A percentile compares a stretch with the other conserved stretches of the same genome.
phyloP scores from a whole-genome alignment of 2,113 vertebrate genomes.

The Cisticola juncidis region DNA sequence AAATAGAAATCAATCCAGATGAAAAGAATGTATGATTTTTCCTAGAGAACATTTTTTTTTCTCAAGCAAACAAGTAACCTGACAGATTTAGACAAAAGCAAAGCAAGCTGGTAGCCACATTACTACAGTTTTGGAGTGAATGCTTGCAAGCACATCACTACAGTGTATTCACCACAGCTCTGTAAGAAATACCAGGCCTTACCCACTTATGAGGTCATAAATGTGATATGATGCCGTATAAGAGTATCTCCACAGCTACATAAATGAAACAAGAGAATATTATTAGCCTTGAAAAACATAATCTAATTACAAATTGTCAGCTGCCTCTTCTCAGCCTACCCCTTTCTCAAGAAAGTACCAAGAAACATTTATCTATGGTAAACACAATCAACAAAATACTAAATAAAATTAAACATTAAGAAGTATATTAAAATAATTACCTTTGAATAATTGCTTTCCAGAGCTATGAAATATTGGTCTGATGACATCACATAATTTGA shows the following conservation, averaged over 20 bases:
- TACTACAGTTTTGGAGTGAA: not conserved
- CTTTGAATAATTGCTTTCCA: slow-evolving; percentile 95
- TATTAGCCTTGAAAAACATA: not conserved
- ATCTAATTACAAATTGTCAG: not conserved
- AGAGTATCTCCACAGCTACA: slow-evolving; percentile 93
- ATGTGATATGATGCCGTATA: slow-evolving; percentile 91
- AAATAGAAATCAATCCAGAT: not conserved
- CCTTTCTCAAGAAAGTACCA: not conserved
- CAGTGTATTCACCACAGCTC: not conserved
- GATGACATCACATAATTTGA: slow-evolving; percentile 84
- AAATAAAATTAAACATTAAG: not conserved
- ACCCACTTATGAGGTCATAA: slow-evolving; percentile 83
- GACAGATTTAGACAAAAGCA: slow-evolving; percentile 1
- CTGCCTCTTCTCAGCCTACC: not conserved
- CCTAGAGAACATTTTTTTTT: not conserved
- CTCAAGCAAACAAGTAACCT: not conserved
- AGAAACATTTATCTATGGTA: not conserved
- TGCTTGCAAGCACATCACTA: not conserved
- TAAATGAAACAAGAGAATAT: slow-evolving; percentile 26
- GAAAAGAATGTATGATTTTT: not conserved
- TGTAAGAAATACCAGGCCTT: slow-evolving; percentile 63
- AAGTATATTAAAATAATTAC: slow-evolving; percentile 69
- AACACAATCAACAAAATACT: not conserved
- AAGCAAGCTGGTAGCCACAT: not conserved
- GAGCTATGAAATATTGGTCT: slow-evolving; percentile 83